Percentiles rank a stretch among this genome's conserved stretches.
phyloP scores from a whole-genome alignment of 2,797 vertebrate species.

The Megaceryle alcyon region DNA sequence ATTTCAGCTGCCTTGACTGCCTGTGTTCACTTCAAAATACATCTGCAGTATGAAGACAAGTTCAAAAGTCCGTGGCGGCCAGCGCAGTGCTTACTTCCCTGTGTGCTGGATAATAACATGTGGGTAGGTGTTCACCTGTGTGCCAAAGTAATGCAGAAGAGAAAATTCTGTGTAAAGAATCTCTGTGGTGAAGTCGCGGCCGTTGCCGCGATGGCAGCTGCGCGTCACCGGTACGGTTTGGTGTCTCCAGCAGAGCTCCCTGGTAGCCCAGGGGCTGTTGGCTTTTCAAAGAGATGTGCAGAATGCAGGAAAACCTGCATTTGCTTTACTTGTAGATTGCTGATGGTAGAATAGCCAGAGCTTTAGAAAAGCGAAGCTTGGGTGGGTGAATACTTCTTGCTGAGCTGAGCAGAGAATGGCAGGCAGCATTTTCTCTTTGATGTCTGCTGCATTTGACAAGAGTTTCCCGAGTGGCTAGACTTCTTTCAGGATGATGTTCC shows the following conservation, averaged over 20 bases:
- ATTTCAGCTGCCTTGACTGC: background rate
- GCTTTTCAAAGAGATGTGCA: background rate
- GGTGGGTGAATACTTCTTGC: background rate
- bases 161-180: background rate
- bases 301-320: background rate
- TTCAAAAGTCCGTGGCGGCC: background rate
- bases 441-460: slow-evolving; percentile 43
- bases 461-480: slow-evolving; percentile 12
- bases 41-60: background rate
- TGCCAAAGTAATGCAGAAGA: background rate
- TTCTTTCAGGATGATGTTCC: slow-evolving; percentile 12
- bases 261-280: background rate
- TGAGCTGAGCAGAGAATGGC: background rate
- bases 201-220: background rate
- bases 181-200: background rate
- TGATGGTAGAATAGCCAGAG: background rate
- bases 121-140: background rate
- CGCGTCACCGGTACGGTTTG: fast-evolving
- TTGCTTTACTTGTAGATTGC: background rate
- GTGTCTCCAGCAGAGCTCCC: background rate
- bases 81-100: background rate
- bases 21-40: background rate
- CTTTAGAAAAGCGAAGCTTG: background rate
- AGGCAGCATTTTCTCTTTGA: slow-evolving; percentile 10
- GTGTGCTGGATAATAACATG: background rate